These are phyloP conservation scores for Calidris pygmaea DNA, from an alignment of 2,113 vertebrate species.

Conservation along the genomic window DNA sequence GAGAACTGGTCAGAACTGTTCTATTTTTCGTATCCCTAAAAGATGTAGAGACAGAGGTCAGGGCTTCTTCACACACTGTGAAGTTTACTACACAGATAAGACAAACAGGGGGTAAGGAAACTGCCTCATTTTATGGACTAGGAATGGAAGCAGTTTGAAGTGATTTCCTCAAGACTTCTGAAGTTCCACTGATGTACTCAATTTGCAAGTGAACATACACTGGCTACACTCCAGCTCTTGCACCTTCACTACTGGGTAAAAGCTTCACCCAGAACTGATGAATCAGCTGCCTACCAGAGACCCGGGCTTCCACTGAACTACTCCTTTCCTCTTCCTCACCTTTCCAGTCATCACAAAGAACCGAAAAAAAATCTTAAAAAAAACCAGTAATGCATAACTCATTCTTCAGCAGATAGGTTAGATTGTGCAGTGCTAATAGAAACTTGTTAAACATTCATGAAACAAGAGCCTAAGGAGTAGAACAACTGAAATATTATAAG, in stretches of 20 bases:
- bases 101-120: neutral
- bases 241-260: neutral
- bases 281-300: neutral
- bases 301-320: neutral
- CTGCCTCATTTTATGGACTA: neutral
- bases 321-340: neutral
- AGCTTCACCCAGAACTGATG: neutral
- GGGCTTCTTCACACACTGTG: neutral
- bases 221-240: neutral
- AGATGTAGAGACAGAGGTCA: neutral
- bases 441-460: neutral
- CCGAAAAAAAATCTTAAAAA: no score
- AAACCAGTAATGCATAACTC: neutral
- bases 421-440: neutral
- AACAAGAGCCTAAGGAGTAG: neutral
- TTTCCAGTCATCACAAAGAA: neutral
- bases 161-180: neutral
- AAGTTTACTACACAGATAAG: neutral
- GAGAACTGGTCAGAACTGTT: neutral
- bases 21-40: neutral
- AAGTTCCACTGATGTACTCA: neutral
- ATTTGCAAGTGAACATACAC: neutral
- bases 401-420: neutral
- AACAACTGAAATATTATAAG: neutral
- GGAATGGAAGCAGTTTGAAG: neutral